These are phyloP conservation scores for Girardinichthys multiradiatus DNA, from an alignment of 2,113 vertebrate genomes.

Conservation along the genomic window DNA sequence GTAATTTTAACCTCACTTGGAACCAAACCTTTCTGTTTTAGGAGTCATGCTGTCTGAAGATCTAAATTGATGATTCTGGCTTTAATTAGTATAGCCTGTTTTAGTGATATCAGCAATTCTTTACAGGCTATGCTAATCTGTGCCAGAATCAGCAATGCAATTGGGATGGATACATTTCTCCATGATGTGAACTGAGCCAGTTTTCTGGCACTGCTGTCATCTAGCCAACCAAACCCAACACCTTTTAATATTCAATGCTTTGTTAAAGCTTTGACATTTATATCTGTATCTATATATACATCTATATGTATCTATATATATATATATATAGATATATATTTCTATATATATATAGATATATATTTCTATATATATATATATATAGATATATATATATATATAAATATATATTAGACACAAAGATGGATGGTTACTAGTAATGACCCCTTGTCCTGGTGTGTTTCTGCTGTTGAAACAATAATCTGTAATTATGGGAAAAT, in stretches of 20 bases:
- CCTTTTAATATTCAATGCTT: conserved; percentile 17
- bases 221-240: conserved; percentile 4
- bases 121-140: conserved; percentile 90
- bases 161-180: conserved; percentile 68
- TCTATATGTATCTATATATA: no score
- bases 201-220: conserved; percentile 27
- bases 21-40: conserved; percentile 47
- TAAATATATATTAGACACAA: conserved; percentile 9
- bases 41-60: conserved; percentile 68
- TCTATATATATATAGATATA: no score
- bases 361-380: no score
- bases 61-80: conserved; percentile 85
- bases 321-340: no score
- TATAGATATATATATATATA: no score
- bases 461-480: conserved; percentile 10
- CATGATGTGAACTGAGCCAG: conserved; percentile 27
- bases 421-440: conserved; percentile 14
- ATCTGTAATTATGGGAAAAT: conserved; percentile 36
- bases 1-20: conserved; percentile 42
- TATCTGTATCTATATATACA: no score
- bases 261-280: conserved; percentile 32
- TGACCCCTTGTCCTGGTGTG: conserved; percentile 4
- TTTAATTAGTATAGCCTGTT: conserved; percentile 90
- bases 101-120: conserved; percentile 86
- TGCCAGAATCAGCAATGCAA: conserved; percentile 86